Conservation (phyloP, 2,888 invertebrate genomes). For the Sarcophaga carnaria region DNA sequence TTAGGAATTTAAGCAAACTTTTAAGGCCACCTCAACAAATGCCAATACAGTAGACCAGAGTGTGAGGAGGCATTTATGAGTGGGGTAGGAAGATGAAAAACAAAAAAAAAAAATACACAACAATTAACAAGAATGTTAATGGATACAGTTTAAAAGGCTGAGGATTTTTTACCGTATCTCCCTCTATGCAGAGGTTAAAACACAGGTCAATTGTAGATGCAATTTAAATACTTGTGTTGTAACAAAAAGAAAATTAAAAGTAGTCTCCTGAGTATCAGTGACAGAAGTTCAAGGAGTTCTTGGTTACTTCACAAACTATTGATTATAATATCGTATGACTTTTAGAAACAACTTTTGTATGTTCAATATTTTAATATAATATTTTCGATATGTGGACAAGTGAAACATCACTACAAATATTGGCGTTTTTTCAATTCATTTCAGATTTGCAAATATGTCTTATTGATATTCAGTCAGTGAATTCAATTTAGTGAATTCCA, state of each 20-base stretch:
- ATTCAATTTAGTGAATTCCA: too few species aligned
- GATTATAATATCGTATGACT: too few species aligned
- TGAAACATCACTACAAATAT: too few species aligned
- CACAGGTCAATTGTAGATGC: background rate
- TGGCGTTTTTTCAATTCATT: too few species aligned
- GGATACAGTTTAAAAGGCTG: constrained; percentile 16
- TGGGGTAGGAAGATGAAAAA: background rate
- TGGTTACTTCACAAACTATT: too few species aligned
- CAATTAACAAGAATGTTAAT: constrained; percentile 44
- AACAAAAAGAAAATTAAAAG: background rate
- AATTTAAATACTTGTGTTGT: background rate
- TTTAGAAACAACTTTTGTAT: too few species aligned
- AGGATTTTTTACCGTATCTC: background rate
- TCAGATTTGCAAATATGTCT: too few species aligned
- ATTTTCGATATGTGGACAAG: too few species aligned
- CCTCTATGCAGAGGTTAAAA: background rate
- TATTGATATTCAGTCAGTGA: too few species aligned
- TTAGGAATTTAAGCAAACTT: constrained; percentile 22
- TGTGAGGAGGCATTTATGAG: background rate
- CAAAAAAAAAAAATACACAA: constrained; percentile 9
- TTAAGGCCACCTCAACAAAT: constrained; percentile 27
- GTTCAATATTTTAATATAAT: too few species aligned
- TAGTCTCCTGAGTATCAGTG: too few species aligned
- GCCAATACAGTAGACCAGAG: background rate
- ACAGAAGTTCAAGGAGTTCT: too few species aligned